Evolutionary conservation across 2,797 vertebrate species (phyloP), one percentile per base, ranked within the genome.

Genomic region (Heteromormyrus szaboi): DNA sequence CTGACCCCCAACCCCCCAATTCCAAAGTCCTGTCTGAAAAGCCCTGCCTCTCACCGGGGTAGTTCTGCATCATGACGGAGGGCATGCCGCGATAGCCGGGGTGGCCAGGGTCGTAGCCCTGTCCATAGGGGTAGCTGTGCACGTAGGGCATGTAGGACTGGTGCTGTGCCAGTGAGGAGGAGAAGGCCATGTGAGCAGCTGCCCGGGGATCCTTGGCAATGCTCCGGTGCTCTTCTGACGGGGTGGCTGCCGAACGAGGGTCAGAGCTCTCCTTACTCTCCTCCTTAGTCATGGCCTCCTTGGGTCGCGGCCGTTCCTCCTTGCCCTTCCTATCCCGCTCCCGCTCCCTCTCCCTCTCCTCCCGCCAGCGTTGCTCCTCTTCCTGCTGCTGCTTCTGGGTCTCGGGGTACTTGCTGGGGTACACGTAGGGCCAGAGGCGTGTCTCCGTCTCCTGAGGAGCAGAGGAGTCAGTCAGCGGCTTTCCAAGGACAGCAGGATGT

Each of bases 51-150:
- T 19, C 97, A 99, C 98, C 98, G 98, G 98, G 97, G 94, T 98
- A 99, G 92, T 97, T 98, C 94, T 98, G 98, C 98, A 99, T 98
- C 98, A 99, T 99, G 93, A 99, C 97, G 0, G 98, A 96, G 84
- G 98, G 97, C 96, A 99, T 96, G 91, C 97, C 95, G 79, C 98
- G 96, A 93, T 97, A 99, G 93, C 97, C 97, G 90, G 98, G 98
- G 92, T 99, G 98, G 94, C 91, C 97, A 92, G 98, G 97, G 94
- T 99, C 98, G 9, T 98, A 99, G 1, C 96, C 96, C 94, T 98
- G 98, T 94, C 97, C 97, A 91, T 99, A 99, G 89, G 98, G 97
- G 93, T 99, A 99, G 92, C 97, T 97, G 12, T 98, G 97, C 97
- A 99, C 97, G 93, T 99, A 99, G 88, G 97, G 97, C 94, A 99